These are phyloP conservation scores for Chrysina gloriosa DNA, from an alignment of 2,888 invertebrate species.

Conservation along the genomic window DNA sequence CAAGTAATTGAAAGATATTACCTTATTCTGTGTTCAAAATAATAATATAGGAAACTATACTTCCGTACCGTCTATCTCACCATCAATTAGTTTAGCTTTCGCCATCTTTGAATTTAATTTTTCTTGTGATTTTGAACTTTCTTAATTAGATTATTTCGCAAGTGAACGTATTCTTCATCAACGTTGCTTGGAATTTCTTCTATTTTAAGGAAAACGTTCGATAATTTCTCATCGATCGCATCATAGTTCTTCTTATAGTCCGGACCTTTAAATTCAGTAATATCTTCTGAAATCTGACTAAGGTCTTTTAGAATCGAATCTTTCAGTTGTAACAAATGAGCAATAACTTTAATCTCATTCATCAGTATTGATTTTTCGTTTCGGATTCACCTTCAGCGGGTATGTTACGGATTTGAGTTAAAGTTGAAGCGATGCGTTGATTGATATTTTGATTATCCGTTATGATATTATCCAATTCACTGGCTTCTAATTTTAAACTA, in stretches of 20 bases:
- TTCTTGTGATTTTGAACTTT: conserved; percentile 36
- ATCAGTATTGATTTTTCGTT: conserved; percentile 31
- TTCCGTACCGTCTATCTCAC: conserved; percentile 25
- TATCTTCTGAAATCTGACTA: conserved; percentile 18
- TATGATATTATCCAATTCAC: conserved; percentile 22
- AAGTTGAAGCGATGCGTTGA: conserved; percentile 6
- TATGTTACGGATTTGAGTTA: conserved; percentile 18
- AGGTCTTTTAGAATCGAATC: conserved; percentile 35
- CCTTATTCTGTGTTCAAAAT: too few species aligned
- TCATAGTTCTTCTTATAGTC: conserved; percentile 26
- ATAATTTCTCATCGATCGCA: conserved; percentile 30
- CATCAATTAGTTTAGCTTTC: conserved; percentile 1
- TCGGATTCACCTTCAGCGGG: conserved; percentile 20
- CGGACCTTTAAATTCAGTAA: conserved; percentile 15
- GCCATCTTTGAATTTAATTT: conserved; percentile 21
- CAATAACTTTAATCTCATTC: conserved; percentile 30
- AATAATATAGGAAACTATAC: too few species aligned
- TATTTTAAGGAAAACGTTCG: conserved; percentile 32
- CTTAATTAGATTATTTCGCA: conserved; percentile 38
- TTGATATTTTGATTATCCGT: conserved; percentile 25
- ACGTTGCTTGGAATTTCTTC: conserved; percentile 29
- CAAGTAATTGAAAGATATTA: too few species aligned
- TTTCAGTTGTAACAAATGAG: conserved; percentile 29
- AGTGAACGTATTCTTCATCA: conserved; percentile 13
- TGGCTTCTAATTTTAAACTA: conserved; percentile 12